These are phyloP conservation scores for Anarhynchus alexandrinus DNA, from an alignment of 2,113 vertebrate species.

Conservation along the genomic window DNA sequence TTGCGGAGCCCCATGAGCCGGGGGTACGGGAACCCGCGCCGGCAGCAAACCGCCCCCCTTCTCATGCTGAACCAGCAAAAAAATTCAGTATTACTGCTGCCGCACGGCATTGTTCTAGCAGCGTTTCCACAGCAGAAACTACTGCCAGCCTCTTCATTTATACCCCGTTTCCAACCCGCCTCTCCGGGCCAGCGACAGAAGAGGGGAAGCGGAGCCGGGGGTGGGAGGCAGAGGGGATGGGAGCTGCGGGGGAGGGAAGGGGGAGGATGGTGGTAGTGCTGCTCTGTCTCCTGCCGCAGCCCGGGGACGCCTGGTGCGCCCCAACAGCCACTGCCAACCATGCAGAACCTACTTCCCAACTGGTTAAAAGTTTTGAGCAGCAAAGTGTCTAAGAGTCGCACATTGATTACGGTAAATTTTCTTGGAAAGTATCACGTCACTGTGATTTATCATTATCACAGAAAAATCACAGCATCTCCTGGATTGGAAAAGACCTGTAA, in stretches of 20 bases:
- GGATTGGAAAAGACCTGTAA: too few relatives aligned
- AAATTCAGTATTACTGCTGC: not conserved
- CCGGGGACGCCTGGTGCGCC: not conserved
- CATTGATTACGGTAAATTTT: too few relatives aligned
- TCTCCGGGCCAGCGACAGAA: not conserved
- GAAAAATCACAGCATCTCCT: too few relatives aligned
- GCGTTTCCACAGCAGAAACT: not conserved
- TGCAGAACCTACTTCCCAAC: not conserved
- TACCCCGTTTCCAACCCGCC: not conserved
- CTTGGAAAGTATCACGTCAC: not conserved
- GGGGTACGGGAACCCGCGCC: not conserved
- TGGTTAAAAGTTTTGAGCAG: not conserved
- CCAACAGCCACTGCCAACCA: accelerated
- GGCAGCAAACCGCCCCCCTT: not conserved
- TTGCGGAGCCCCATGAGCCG: not conserved
- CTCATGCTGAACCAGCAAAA: not conserved
- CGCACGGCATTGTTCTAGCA: not conserved
- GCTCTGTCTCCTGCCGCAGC: not conserved
- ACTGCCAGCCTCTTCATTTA: too few relatives aligned
- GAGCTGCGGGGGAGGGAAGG: not conserved
- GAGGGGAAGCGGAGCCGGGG: not conserved
- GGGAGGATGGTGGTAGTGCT: not conserved
- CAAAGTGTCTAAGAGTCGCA: not conserved
- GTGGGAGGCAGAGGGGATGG: not conserved
- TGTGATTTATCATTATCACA: too few relatives aligned